Conservation (phyloP, 2,797 vertebrate genomes). For the Coreius guichenoti region DNA sequence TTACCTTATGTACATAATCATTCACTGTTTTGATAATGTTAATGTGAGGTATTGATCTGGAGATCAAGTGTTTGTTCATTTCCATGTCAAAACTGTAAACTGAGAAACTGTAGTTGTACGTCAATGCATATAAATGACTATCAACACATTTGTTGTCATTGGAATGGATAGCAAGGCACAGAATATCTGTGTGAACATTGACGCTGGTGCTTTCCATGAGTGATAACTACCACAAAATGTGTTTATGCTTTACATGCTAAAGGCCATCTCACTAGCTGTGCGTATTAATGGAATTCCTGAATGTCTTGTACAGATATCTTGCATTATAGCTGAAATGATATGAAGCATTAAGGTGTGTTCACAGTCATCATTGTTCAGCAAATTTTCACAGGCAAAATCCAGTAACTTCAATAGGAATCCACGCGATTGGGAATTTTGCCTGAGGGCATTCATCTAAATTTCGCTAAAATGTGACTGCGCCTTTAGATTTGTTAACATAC, state of each 20-base stretch:
- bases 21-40: not conserved
- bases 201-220: not conserved
- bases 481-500: not conserved
- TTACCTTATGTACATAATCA: not conserved
- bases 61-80: not conserved
- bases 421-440: not conserved
- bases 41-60: not conserved
- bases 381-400: not conserved
- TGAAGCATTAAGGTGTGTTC: not conserved
- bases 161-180: not conserved
- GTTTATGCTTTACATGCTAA: conserved; percentile 1
- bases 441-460: not conserved
- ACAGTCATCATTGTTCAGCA: not conserved
- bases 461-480: not conserved
- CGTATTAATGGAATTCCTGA: not conserved
- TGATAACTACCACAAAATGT: not conserved
- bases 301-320: not conserved
- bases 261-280: not conserved
- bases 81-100: not conserved
- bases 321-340: not conserved
- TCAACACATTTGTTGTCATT: not conserved
- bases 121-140: not conserved
- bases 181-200: conserved; percentile 4
- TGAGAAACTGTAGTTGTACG: not conserved
- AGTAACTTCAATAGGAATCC: not conserved